phyloP scores from a whole-genome alignment of 92 coral and sea anemone species.

The Anthopleura xanthogrammica region DNA sequence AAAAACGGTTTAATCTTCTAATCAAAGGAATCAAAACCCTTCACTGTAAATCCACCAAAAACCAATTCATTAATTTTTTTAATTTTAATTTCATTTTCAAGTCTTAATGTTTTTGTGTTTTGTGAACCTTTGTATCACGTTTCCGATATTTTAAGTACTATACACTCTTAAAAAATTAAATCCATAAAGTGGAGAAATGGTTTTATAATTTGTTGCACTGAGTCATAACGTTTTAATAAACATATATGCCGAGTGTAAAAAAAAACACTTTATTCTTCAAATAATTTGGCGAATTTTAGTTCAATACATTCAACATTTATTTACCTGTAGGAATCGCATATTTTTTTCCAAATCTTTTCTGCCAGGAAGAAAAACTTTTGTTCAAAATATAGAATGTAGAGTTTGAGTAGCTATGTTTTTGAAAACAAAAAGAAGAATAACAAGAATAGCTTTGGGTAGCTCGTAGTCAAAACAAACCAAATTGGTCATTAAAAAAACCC shows the following conservation, averaged over 20 bases:
- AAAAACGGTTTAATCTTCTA: too few species aligned
- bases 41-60: background rate
- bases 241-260: background rate
- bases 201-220: background rate
- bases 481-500: background rate
- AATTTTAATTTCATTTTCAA: background rate
- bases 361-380: background rate
- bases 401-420: background rate
- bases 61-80: background rate
- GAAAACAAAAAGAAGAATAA: background rate
- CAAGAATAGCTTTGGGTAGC: background rate
- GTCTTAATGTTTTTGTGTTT: background rate
- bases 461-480: background rate
- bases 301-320: background rate
- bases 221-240: background rate
- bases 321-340: too few species aligned
- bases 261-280: background rate
- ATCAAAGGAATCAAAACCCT: too few species aligned
- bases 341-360: too few species aligned
- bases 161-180: background rate
- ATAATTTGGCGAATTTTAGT: background rate
- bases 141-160: background rate
- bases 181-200: background rate
- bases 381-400: too few species aligned
- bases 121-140: background rate